Conservation (phyloP, 2,113 vertebrate genomes). For the Sinosuthora webbiana region DNA sequence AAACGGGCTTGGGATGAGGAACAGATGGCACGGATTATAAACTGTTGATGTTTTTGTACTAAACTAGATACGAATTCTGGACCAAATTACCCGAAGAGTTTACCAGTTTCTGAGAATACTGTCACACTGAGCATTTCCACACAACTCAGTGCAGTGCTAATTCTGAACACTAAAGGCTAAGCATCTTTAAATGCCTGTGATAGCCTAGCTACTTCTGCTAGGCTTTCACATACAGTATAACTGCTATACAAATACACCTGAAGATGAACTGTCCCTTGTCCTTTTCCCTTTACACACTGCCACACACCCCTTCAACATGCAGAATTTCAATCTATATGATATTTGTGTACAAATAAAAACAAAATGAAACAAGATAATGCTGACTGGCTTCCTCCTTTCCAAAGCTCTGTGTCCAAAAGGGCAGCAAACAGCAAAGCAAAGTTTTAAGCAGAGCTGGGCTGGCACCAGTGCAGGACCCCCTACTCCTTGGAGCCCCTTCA, state of each 20-base stretch:
- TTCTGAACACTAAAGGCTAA: background rate
- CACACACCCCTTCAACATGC: background rate
- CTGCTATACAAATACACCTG: background rate
- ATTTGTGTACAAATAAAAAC: background rate
- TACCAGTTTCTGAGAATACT: background rate
- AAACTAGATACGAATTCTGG: background rate
- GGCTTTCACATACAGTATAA: background rate
- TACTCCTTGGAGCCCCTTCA: background rate
- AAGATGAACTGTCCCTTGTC: background rate
- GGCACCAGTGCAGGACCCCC: background rate
- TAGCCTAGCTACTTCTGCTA: background rate
- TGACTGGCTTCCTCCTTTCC: background rate
- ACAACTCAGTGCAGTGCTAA: background rate
- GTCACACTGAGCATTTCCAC: background rate
- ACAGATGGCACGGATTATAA: constrained; percentile 16
- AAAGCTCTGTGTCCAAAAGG: background rate
- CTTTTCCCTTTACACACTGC: background rate
- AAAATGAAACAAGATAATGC: background rate
- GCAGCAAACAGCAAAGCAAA: background rate
- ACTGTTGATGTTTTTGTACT: background rate
- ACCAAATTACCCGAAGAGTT: background rate
- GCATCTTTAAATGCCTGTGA: background rate
- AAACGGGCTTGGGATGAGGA: background rate
- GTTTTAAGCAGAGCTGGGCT: background rate
- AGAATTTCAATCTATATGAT: background rate